Percentiles rank a stretch among this genome's conserved stretches.
Conservation (phyloP, 2,888 invertebrate species). For the Hyalella azteca region DNA sequence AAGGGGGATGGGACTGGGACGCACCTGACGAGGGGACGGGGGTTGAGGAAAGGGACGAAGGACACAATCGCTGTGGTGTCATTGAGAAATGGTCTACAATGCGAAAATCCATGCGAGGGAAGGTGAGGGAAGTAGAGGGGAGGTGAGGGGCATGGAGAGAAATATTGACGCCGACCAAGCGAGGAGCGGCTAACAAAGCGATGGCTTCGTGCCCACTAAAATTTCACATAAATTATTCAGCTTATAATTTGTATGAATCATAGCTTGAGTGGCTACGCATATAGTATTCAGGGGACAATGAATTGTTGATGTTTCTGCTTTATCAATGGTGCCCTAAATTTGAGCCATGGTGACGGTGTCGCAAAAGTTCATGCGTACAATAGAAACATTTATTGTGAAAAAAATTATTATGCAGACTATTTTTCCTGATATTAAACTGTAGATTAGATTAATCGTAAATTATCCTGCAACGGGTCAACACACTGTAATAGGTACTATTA, state of each 20-base stretch:
- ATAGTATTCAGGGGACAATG: background rate
- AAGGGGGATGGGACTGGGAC: background rate
- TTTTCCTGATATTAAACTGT: too few species aligned
- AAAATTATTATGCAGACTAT: too few species aligned
- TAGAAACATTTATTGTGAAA: too few species aligned
- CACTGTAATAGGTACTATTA: too few species aligned
- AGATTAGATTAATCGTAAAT: too few species aligned
- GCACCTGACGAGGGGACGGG: background rate
- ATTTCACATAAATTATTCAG: background rate
- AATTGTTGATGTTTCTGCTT: background rate
- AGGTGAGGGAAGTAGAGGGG: background rate
- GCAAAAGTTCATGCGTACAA: too few species aligned
- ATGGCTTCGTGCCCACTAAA: background rate
- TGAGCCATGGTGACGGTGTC: too few species aligned
- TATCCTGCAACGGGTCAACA: too few species aligned
- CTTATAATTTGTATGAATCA: background rate
- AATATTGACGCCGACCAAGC: too few species aligned
- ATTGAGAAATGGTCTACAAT: background rate
- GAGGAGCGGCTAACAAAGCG: background rate
- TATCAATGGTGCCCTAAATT: too few species aligned
- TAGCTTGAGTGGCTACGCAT: background rate
- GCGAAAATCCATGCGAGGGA: conserved; percentile 6
- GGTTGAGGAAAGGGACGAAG: background rate
- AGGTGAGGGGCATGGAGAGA: background rate
- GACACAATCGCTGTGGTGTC: background rate